phyloP scores from a whole-genome alignment of 2,797 vertebrate genomes.

The Chelmon rostratus region DNA sequence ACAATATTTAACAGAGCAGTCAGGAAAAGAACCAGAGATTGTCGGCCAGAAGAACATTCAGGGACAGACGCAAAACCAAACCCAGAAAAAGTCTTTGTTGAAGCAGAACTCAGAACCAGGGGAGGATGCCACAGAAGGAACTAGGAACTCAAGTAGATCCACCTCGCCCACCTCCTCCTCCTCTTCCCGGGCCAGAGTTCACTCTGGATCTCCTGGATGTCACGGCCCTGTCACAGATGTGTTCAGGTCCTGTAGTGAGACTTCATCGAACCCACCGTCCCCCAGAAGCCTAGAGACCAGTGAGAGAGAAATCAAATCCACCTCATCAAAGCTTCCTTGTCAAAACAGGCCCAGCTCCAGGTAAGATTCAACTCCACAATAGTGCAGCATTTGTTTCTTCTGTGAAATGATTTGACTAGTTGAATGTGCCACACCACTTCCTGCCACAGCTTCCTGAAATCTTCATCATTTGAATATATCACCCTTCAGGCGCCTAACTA shows the following conservation, averaged over 20 bases:
- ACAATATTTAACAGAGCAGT: slow-evolving; percentile 21
- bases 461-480: background rate
- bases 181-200: slow-evolving; percentile 32
- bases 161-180: slow-evolving; percentile 45
- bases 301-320: slow-evolving; percentile 67
- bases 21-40: slow-evolving; percentile 46
- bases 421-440: background rate
- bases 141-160: slow-evolving; percentile 50
- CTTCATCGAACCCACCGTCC: slow-evolving; percentile 50
- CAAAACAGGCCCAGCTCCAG: slow-evolving; percentile 71
- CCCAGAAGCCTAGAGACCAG: slow-evolving; percentile 60
- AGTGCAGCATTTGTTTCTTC: slow-evolving; percentile 11
- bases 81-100: slow-evolving; percentile 46
- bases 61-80: slow-evolving; percentile 62
- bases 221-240: slow-evolving; percentile 40
- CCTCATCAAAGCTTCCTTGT: slow-evolving; percentile 50
- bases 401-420: background rate
- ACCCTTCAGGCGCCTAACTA: background rate
- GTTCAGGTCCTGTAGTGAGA: slow-evolving; percentile 47
- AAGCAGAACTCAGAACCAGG: slow-evolving; percentile 63
- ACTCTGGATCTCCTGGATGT: slow-evolving; percentile 44
- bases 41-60: slow-evolving; percentile 57
- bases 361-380: slow-evolving; percentile 62
- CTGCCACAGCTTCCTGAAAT: background rate
- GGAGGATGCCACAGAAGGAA: slow-evolving; percentile 30